Base-by-base conservation (phyloP, 2,888 invertebrate genomes). In the Linnaemya tessellans region DNA sequence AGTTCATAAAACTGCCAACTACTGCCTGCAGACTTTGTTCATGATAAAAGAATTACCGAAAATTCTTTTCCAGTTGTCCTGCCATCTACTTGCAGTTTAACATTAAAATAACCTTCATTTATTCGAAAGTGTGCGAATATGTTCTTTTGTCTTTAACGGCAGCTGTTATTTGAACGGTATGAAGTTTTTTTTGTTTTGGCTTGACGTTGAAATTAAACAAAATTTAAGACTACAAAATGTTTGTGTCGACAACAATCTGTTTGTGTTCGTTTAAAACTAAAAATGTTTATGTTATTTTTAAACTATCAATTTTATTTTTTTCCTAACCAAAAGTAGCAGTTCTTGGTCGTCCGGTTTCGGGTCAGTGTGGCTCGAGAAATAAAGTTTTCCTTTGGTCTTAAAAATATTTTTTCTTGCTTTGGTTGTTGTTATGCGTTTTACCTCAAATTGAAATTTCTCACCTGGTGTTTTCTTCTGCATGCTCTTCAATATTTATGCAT, bases 401-500 rank as follows among this genome's bases (percentile, higher is more conserved):
- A 46, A 35, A 60, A 35, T 60, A n/a, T 18, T 15, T 20, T 7
- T 25, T 56, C 9, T 51, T 51, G 18, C 20, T 20, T 18, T 51
- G 3, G 56, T 25, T 56, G 15, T 15, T 58, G 11, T 30, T 38
- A 15, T 74, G 74, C 22, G 56, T 64, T 41, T 46, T 75, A 67
- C 49, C 58, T 73, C n/a, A 49, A 51, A 65, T 67, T 77, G 8
- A 49, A 58, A 51, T 11, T 51, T 79, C 8, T 35, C 67, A 56
- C 73, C 83, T 60, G 73, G 15, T 79, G 46, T 56, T 46, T 77
- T 64, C 18, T 10, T 38, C 8, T 41, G 10, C 11, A 41, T 46
- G 30, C 43, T 18, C 25, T 51, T 35, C n/a, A 35, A 74, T 56
- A 35, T 75, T 20, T 62, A 46, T 73, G 18, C 60, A 3, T 70